Percentiles rank a stretch among this genome's conserved stretches.
Evolutionary conservation across 2,797 vertebrate species (phyloP).

Genomic region (Tenualosa ilisha): DNA sequence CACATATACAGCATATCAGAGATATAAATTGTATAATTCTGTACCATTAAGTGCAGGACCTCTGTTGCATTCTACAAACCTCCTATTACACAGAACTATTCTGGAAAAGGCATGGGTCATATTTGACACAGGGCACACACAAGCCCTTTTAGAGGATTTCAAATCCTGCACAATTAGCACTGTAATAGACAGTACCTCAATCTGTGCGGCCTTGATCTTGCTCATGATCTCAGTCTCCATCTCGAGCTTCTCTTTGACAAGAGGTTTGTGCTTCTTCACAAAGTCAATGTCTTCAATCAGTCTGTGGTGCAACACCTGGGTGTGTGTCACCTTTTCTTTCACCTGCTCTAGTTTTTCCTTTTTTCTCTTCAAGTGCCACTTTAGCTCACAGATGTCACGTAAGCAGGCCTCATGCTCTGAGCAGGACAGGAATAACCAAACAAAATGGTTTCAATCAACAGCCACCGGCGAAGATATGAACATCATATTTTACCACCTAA

Average conservation of each 20-base stretch:
- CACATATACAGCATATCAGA: no score
- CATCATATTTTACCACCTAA: background rate
- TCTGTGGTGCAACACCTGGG: conserved; percentile 57
- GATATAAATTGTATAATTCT: no score
- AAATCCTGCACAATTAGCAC: background rate
- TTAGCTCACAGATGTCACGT: conserved; percentile 67
- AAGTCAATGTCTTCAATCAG: conserved; percentile 64
- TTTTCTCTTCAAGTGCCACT: conserved; percentile 62
- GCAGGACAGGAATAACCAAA: conserved; percentile 33
- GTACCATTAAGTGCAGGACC: background rate
- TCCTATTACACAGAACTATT: no score
- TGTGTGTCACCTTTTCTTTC: conserved; percentile 48
- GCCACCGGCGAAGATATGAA: background rate
- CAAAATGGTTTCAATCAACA: background rate
- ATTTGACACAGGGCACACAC: background rate
- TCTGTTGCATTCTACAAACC: no score
- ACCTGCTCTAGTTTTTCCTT: conserved; percentile 46
- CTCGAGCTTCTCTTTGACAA: conserved; percentile 65
- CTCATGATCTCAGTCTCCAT: conserved; percentile 49
- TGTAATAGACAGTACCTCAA: conserved; percentile 58
- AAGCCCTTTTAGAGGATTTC: background rate
- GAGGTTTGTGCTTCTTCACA: conserved; percentile 68
- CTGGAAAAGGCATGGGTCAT: background rate
- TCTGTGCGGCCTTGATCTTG: conserved; percentile 47
- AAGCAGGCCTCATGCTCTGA: conserved; percentile 65